A percentile compares a stretch with the other conserved stretches of the same genome.
phyloP scores from a whole-genome alignment of 2,888 invertebrate species.

The Xanthorhoe designata region DNA sequence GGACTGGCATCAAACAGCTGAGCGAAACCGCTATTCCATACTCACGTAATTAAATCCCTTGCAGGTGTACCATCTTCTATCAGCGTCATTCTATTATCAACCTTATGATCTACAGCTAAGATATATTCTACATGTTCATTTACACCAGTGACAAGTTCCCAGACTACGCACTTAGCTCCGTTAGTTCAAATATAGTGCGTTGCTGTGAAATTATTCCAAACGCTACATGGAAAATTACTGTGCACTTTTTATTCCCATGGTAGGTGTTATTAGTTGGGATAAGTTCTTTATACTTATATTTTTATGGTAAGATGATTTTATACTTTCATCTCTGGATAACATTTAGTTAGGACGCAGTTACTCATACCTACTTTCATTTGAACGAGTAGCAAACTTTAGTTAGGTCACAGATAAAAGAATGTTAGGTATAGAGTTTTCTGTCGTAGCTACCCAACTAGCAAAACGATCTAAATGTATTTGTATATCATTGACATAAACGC shows the following conservation, averaged over 20 bases:
- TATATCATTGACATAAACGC: no score
- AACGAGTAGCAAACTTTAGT: no score
- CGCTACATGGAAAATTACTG: slow-evolving; percentile 75
- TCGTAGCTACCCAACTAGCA: no score
- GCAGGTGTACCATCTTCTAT: slow-evolving; percentile 44
- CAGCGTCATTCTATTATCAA: slow-evolving; percentile 25
- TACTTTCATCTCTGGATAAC: no score
- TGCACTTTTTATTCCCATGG: slow-evolving; percentile 68
- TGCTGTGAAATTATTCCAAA: slow-evolving; percentile 67
- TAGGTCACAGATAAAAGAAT: no score
- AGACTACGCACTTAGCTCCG: slow-evolving; percentile 66
- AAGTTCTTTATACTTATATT: slow-evolving; percentile 2
- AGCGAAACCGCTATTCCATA: slow-evolving; percentile 45
- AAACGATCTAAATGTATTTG: no score
- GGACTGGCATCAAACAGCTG: slow-evolving; percentile 46
- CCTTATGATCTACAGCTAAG: slow-evolving; percentile 26
- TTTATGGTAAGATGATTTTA: no score
- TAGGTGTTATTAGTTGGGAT: slow-evolving; percentile 39
- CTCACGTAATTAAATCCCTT: slow-evolving; percentile 68
- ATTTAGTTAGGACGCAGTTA: no score
- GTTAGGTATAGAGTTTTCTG: no score
- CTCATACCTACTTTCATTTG: no score
- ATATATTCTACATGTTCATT: not conserved
- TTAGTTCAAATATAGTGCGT: slow-evolving; percentile 76
- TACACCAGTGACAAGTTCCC: slow-evolving; percentile 53